Base-by-base conservation (phyloP, 2,888 invertebrate species). In the Deilephila elpenor region DNA sequence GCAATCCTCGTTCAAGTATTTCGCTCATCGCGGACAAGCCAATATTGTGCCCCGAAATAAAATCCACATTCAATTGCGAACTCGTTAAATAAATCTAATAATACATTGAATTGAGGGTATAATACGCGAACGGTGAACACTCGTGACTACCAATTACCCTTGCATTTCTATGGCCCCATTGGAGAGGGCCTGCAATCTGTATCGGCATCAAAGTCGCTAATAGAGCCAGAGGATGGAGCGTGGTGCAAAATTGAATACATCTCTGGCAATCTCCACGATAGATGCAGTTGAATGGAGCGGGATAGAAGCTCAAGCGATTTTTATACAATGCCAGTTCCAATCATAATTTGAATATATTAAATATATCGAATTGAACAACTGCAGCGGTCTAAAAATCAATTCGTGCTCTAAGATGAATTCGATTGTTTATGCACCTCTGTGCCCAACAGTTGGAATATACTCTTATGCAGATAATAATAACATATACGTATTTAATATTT, bases 221-320 rank as follows among this genome's bases (percentile, higher is more conserved):
- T 92, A 93, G 91, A 89, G 86, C 84, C 83, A 78, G 88, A 78
- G 89, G 93, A 91, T 91, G 90, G 89, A 84, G 89, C 88, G 84
- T 89, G 87, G 88, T 84, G 91, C 92, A 89, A 93, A 93, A 93
- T 93, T 93, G 93, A 93, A 93, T 93, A 92, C 89, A 92, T 91
- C 91, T 91, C 90, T 83, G 86, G 88, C 90, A 92, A 93, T 93
- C 92, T 93, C 89, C 86, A 84, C 91, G 88, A 90, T 89, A 91
- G 92, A 92, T 87, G 88, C 87, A 82, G 77, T 76, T 74, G 25
- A 7, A 17, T 77, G 81, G 80, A 60, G 1, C 70, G 79, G 83
- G 74, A 32, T 29, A 77, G 3, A 59, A 78, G 77, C 71, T 7
- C n/a, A n/a, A 78, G 80, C 79, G 82, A 59, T 20, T 53, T 11